phyloP scores from a whole-genome alignment of 2,888 invertebrate species.

The Xestoiulus laeticollis region DNA sequence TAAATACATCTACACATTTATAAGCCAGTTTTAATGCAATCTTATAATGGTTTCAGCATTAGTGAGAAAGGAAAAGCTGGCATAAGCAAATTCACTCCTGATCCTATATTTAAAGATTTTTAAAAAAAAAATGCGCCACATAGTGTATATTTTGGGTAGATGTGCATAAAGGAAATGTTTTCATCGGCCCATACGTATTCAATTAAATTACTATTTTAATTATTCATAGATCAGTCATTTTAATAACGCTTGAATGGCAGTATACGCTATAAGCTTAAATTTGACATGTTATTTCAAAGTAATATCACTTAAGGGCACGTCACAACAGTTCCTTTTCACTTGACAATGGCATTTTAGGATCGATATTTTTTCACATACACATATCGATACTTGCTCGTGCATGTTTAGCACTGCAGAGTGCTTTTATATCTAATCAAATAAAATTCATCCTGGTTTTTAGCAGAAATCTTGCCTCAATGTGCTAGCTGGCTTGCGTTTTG shows the following conservation, averaged over 20 bases:
- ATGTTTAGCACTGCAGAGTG: not conserved
- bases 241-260: slow-evolving; percentile 43
- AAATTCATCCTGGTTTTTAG: not conserved
- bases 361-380: not conserved
- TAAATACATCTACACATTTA: not conserved
- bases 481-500: not conserved
- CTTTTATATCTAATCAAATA: not conserved
- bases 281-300: slow-evolving; percentile 43
- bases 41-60: slow-evolving; percentile 36
- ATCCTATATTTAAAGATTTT: slow-evolving; percentile 34
- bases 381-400: not conserved
- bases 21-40: slow-evolving; percentile 19
- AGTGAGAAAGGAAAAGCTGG: slow-evolving; percentile 38
- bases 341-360: slow-evolving; percentile 37
- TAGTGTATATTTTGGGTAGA: not conserved
- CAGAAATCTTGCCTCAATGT: not conserved
- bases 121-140: slow-evolving; percentile 16
- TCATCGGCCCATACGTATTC: slow-evolving; percentile 32
- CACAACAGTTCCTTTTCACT: slow-evolving; percentile 43
- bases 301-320: slow-evolving; percentile 43
- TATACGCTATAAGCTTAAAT: slow-evolving; percentile 40
- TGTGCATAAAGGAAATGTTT: not conserved
- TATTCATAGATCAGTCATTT: slow-evolving; percentile 43
- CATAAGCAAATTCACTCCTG: slow-evolving; percentile 31
- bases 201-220: slow-evolving; percentile 43